Base-by-base conservation (phyloP, 1,140 invertebrate species). In the Drosophila asahinai region DNA sequence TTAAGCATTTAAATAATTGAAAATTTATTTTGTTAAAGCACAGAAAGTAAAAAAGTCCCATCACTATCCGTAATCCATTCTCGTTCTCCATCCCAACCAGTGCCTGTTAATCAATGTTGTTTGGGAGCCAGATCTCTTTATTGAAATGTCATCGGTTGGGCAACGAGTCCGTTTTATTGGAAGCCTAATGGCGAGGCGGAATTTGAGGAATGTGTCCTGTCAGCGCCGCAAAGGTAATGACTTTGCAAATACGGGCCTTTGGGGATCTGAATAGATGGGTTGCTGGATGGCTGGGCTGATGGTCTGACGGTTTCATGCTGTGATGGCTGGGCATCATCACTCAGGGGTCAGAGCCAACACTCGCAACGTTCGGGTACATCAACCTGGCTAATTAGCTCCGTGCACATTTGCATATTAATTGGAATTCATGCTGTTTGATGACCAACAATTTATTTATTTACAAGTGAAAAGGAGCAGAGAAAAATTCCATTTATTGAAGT, bases 341-440 rank as follows among this genome's bases (percentile, higher is more conserved):
- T 36, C 6, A n/a, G 30, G 22, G 4, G 9, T 49, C 17, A 17
- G 14, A 25, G 47, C 19, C 36, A 72, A 72, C 17, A 43, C 9
- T 14, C n/a, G 14, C 14, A 42, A 27, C 63, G 40, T 65, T 65
- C 27, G 63, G 57, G 17, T 43, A 43, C 61, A 66, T 36, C 42
- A 47, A 38, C 42, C 36, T 33, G 51, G 45, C 62, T 79, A 79
- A 79, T 77, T 77, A 77, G 60, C 74, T 43, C 14, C 57, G 43
- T 42, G 66, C 47, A 19, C 36, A 77, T 87, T 87, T 83, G 62
- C 84, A 87, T 89, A 78, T 83, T 89, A 83, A 81, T 87, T 80
- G 68, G 43, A 80, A 83, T 71, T 80, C 72, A 30, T 45, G 64
- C 55, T 73, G 76, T 78, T 77, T 78, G 62, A 64, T 64, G 55